Base-by-base conservation (phyloP, 2,888 invertebrate species). In the Proisotoma minuta region DNA sequence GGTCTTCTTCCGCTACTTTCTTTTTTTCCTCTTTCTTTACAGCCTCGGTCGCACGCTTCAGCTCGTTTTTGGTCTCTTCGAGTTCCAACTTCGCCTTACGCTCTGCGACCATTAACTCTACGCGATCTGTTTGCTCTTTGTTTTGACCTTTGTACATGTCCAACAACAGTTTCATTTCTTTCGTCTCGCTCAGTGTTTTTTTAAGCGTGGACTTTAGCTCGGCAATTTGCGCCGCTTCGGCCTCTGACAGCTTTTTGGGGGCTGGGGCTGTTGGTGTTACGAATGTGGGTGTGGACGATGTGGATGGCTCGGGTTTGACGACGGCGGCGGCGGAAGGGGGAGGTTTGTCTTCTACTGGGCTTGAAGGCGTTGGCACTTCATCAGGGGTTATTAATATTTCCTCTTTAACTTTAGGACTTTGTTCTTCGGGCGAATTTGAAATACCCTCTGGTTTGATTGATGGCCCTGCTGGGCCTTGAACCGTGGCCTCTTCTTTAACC, bases 61-160 rank as follows among this genome's bases (percentile, higher is more conserved):
- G 82, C 76, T 90, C 89, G 76, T 87, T 87, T 0, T 88, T 84
- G 60, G 93, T 82, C 71, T 96, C 96, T 66, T 96, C 96, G 0
- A 93, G 82, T 78, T 97, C 96, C 59, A 89, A 88, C 28, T 92
- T 80, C 1, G 90, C 84, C 80, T 94, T 93, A 75, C 94, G 87
- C 79, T 97, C 96, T 0, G 90, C 88, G 0, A 94, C 92, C 95
- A 96, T 94, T 61, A 96, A 82, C 79, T 93, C 92, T 47, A 93
- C 95, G 80, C 96, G 96, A 77, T 97, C 96, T 4, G 96, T 82
- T 77, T 94, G 93, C 76, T 97, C 97, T 78, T 96, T 97, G 62
- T 93, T 89, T 12, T 91, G 91, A 18, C 92, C 91, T 80, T 96
- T 97, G 80, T 96, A 95, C 92, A 95, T 95, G 77, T 97, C 96